Conservation (phyloP, 2,888 invertebrate genomes). For the Idaea straminata region DNA sequence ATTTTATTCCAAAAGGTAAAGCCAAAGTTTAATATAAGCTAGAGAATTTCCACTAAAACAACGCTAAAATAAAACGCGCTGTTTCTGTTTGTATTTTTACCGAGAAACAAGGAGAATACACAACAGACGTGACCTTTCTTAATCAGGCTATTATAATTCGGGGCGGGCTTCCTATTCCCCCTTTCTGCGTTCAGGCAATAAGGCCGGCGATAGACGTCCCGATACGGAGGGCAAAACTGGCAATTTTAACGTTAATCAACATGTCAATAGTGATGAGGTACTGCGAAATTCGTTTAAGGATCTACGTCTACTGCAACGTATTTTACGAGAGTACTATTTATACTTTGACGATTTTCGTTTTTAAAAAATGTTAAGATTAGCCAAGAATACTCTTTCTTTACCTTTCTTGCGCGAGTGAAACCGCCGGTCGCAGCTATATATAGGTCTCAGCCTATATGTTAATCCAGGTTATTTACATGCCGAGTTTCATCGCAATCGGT, state of each 20-base stretch:
- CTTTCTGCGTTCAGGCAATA: slow-evolving; percentile 18
- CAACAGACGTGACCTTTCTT: slow-evolving; percentile 60
- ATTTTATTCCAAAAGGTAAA: background rate
- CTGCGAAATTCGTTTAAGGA: background rate
- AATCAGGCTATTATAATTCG: slow-evolving; percentile 72
- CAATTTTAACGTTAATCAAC: slow-evolving; percentile 54
- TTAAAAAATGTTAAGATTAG: no score
- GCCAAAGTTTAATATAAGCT: background rate
- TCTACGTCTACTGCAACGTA: background rate
- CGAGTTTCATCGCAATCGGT: no score
- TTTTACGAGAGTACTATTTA: background rate
- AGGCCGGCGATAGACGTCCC: slow-evolving; percentile 40
- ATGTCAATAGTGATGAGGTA: slow-evolving; percentile 44
- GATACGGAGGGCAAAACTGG: slow-evolving; percentile 40
- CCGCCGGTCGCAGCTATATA: no score
- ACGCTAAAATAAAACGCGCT: slow-evolving; percentile 26
- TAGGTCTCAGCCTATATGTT: no score
- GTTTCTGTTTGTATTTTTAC: slow-evolving; percentile 35
- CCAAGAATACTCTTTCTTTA: no score
- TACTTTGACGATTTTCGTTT: no score
- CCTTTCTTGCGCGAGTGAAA: no score
- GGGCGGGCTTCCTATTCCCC: slow-evolving; percentile 22
- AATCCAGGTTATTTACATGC: no score
- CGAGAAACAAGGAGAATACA: slow-evolving; percentile 39
- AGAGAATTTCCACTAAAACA: slow-evolving; percentile 1